phyloP scores from a whole-genome alignment of 2,888 invertebrate species.

The Oasisia sp. region DNA sequence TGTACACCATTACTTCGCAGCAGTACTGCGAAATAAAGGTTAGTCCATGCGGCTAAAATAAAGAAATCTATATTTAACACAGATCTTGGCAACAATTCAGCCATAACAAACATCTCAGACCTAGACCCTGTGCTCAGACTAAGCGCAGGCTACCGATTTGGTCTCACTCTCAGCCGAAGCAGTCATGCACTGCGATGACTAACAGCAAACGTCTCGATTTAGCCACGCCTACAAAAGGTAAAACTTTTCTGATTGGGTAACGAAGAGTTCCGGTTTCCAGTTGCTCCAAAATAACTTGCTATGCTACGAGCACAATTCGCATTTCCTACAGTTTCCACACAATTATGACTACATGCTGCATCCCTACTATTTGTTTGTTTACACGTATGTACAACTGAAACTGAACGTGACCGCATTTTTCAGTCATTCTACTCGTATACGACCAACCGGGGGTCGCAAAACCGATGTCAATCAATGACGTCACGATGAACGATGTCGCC shows the following conservation, averaged over 20 bases:
- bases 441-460: neutral
- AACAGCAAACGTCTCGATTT: neutral
- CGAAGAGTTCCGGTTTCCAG: neutral
- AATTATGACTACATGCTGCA: neutral
- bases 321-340: neutral
- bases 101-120: neutral
- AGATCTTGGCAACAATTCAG: too few relatives aligned
- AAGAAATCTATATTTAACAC: too few relatives aligned
- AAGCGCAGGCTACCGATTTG: neutral
- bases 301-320: neutral
- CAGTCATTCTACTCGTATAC: neutral
- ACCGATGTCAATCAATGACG: conserved; percentile 17
- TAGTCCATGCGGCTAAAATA: too few relatives aligned
- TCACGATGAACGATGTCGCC: neutral
- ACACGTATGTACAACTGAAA: neutral
- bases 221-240: conserved; percentile 13
- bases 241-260: conserved; percentile 13
- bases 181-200: neutral
- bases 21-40: too few relatives aligned
- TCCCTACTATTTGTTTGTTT: neutral
- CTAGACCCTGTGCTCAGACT: too few relatives aligned
- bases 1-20: too few relatives aligned
- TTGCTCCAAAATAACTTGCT: neutral
- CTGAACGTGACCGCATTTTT: neutral
- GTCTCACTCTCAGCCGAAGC: neutral